Conservation (phyloP, 2,888 invertebrate genomes). For the Harpalus rufipes region DNA sequence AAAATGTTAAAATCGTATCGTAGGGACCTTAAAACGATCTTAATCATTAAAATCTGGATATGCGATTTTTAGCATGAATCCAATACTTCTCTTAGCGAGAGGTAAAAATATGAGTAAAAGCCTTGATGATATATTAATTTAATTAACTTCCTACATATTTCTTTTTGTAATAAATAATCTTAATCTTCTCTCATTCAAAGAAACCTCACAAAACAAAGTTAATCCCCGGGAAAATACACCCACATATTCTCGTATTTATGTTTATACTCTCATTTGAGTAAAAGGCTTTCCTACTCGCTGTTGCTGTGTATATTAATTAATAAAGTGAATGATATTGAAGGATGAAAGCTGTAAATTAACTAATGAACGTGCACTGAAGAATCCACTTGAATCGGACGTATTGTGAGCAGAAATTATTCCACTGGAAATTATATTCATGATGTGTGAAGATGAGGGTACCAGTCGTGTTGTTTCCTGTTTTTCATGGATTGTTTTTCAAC, state of each 20-base stretch:
- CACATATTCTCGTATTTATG: conserved; percentile 2
- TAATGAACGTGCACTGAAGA: conserved; percentile 26
- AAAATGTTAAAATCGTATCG: no score
- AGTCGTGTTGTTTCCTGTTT: conserved; percentile 8
- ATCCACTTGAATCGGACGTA: background rate
- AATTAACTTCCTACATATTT: background rate
- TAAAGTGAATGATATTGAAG: conserved; percentile 32
- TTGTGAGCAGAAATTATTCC: background rate
- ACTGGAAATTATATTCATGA: conserved; percentile 31
- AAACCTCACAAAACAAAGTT: background rate
- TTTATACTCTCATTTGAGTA: background rate
- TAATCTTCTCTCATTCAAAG: background rate
- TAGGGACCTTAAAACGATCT: no score
- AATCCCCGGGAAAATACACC: background rate
- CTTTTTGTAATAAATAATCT: background rate
- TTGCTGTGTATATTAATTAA: conserved; percentile 14
- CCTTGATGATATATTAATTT: background rate
- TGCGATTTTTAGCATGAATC: no score
- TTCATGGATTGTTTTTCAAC: no score
- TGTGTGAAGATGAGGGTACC: conserved; percentile 1
- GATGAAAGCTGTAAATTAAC: conserved; percentile 37
- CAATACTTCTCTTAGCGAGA: no score
- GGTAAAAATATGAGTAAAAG: background rate
- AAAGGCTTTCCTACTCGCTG: conserved; percentile 13
- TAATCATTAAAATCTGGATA: no score